These are phyloP conservation scores for Linurgus olivaceus DNA, from an alignment of 2,797 vertebrate genomes.

Conservation along the genomic window DNA sequence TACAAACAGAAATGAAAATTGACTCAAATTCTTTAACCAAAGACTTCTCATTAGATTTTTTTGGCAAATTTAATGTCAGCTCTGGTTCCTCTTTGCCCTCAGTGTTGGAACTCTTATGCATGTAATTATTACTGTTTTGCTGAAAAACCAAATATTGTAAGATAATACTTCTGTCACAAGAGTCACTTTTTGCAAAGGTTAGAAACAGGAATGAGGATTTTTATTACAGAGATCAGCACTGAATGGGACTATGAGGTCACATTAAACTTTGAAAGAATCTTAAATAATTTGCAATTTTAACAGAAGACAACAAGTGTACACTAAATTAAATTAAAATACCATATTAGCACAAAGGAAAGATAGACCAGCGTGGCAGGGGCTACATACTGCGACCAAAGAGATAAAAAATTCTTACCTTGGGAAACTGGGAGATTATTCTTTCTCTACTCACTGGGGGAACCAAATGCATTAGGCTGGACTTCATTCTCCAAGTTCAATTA, in stretches of 20 bases:
- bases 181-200: background rate
- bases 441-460: constrained; percentile 78
- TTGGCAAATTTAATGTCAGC: background rate
- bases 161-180: background rate
- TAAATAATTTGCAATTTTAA: background rate
- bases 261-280: background rate
- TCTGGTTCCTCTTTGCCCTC: background rate
- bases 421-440: constrained; percentile 83
- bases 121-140: background rate
- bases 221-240: background rate
- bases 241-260: background rate
- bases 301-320: background rate
- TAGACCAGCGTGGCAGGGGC: background rate
- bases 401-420: constrained; percentile 78
- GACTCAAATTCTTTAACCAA: background rate
- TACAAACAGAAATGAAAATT: constrained; percentile 9
- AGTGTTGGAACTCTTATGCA: background rate
- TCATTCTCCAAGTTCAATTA: constrained; percentile 50
- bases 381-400: background rate
- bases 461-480: constrained; percentile 66
- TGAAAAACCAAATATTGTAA: background rate
- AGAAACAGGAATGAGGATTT: background rate
- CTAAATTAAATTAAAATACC: background rate
- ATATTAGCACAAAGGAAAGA: background rate
- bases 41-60: background rate